Percentiles rank a stretch among this genome's conserved stretches.
phyloP scores from a whole-genome alignment of 2,888 invertebrate genomes.

The Diarsia mendica region DNA sequence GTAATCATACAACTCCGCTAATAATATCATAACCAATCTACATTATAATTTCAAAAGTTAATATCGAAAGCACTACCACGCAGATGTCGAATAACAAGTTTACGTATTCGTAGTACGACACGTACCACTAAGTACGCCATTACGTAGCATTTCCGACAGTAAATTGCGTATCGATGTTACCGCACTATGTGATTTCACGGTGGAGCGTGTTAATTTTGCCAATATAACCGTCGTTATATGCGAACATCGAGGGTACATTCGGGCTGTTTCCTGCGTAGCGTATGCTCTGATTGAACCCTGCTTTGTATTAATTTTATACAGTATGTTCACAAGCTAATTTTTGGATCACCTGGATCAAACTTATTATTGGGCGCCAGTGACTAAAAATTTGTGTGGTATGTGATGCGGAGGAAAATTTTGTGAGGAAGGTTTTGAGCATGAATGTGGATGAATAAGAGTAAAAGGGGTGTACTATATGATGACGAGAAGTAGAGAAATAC shows the following conservation, averaged over 20 bases:
- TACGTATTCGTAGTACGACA: constrained; percentile 67
- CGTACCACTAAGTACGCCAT: constrained; percentile 69
- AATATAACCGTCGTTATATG: constrained; percentile 69
- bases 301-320: constrained; percentile 34
- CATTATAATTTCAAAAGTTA: constrained; percentile 59
- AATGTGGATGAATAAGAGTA: no score
- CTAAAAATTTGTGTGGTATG: no score
- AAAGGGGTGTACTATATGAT: no score
- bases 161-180: constrained; percentile 80
- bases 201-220: constrained; percentile 79
- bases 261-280: constrained; percentile 51
- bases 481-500: no score
- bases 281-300: constrained; percentile 49
- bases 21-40: constrained; percentile 43
- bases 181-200: constrained; percentile 77
- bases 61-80: constrained; percentile 49
- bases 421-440: no score
- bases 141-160: constrained; percentile 69
- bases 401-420: no score
- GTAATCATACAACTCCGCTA: constrained; percentile 28
- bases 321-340: constrained; percentile 32
- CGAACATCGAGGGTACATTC: constrained; percentile 40
- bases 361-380: no score
- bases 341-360: not conserved
- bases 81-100: constrained; percentile 66